Percentiles rank a stretch among this genome's conserved stretches.
Conservation (phyloP, 1,140 invertebrate species). For the Kradibia gibbosae region DNA sequence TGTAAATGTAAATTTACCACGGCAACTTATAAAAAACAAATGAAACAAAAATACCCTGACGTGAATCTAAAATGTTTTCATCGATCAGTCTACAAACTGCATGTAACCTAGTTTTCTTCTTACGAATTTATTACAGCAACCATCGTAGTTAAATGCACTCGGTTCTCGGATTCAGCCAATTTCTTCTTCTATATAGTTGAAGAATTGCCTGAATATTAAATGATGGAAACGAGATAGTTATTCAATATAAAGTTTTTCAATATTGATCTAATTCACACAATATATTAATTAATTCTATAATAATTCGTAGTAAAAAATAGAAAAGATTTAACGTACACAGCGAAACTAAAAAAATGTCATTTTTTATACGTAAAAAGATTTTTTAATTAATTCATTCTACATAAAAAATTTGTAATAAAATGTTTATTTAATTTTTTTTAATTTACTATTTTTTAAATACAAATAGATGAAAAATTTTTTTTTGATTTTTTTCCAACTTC, state of each 20-base stretch:
- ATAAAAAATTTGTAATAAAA: too few species aligned
- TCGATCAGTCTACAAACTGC: conserved; percentile 18
- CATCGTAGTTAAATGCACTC: not conserved
- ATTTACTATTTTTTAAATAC: too few species aligned
- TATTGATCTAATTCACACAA: not conserved
- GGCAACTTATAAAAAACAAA: too few species aligned
- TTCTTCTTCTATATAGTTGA: not conserved
- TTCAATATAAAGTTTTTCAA: conserved; percentile 4
- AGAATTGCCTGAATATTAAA: not conserved
- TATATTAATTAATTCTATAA: too few species aligned
- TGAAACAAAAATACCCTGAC: not conserved
- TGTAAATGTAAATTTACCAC: too few species aligned
- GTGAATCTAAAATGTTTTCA: conserved; percentile 1
- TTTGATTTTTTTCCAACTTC: too few species aligned
- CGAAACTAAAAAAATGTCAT: not conserved
- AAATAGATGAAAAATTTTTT: too few species aligned
- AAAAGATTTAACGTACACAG: conserved; percentile 5
- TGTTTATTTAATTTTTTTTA: too few species aligned
- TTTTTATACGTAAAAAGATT: too few species aligned
- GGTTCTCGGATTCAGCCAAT: conserved; percentile 6
- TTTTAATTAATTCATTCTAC: too few species aligned
- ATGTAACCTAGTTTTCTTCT: conserved; percentile 13
- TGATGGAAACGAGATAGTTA: not conserved
- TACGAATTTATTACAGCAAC: conserved; percentile 3
- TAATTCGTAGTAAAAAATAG: too few species aligned